Percentiles rank a stretch among this genome's conserved stretches.
Conservation (phyloP, 92 coral and sea anemone genomes). For the Porites rus region DNA sequence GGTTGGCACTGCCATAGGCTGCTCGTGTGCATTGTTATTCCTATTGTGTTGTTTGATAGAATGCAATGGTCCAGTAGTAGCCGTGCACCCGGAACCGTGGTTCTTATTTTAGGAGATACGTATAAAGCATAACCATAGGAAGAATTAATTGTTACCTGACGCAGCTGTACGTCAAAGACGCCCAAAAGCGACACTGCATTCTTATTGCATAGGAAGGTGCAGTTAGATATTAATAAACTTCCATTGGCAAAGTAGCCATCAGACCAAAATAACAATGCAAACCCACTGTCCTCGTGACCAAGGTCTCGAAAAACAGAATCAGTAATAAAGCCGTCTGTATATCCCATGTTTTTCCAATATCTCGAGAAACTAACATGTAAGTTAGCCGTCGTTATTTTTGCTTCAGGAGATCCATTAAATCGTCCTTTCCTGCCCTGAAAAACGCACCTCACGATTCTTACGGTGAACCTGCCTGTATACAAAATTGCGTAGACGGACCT, state of each 20-base stretch:
- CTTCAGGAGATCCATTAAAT: too few species aligned
- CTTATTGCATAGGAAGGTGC: conserved; percentile 2
- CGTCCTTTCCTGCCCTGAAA: too few species aligned
- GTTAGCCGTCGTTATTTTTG: too few species aligned
- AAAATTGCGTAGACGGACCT: conserved; percentile 5
- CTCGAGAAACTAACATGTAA: too few species aligned
- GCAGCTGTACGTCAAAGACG: background rate
- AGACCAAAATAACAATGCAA: background rate
- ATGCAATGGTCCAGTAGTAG: too few species aligned
- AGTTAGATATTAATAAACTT: background rate
- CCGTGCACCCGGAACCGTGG: too few species aligned
- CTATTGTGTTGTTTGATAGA: too few species aligned
- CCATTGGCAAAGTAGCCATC: background rate
- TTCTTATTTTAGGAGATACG: too few species aligned
- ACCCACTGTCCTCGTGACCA: background rate
- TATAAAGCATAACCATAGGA: background rate
- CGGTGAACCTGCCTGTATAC: too few species aligned
- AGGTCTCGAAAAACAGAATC: background rate
- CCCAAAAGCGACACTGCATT: conserved; percentile 23
- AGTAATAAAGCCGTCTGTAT: background rate
- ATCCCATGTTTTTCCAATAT: background rate
- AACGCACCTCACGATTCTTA: too few species aligned
- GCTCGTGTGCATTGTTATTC: too few species aligned
- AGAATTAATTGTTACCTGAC: background rate
- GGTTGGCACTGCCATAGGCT: too few species aligned